Base-by-base conservation (phyloP, 2,888 invertebrate species). In the Sesia apiformis region DNA sequence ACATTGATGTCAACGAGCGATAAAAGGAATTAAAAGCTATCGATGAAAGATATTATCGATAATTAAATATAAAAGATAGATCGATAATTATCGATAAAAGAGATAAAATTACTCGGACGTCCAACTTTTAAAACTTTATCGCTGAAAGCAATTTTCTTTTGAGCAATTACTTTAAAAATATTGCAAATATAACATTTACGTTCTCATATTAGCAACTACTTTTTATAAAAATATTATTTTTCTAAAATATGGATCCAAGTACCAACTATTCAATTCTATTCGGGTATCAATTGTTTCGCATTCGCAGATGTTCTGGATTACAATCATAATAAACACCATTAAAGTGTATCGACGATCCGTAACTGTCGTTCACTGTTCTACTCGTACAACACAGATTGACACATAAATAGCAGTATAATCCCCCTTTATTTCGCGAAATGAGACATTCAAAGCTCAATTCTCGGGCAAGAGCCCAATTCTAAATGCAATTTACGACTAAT, bases 401-500 rank as follows among this genome's bases (percentile, higher is more conserved):
- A 74, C 71, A 76, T 76, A 78, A 80, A 82, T 72, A 76, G 72
- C 68, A 68, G 67, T 72, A 74, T 69, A 79, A 76, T 78, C 74
- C 73, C 72, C 77, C 75, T 80, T 83, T 81, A 81, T 84, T 78
- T 76, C 70, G 62, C 70, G 65, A 77, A 83, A 85, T 84, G 84
- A 81, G 83, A 81, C 83, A 83, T 86, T 84, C 74, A 83, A 80
- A 81, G 81, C 79, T 79, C 78, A 79, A 81, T 84, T 82, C 76
- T 79, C 78, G 78, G 70, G 75, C 79, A 78, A 81, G 77, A 76
- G 72, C 71, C 78, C 80, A 80, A 81, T 84, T 84, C 75, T 72
- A 74, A 75, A 77, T 81, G 83, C 83, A 83, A 85, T 86, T 84
- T 83, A 83, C 81, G 77, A 77, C 78, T 84, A 86, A 86, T 86